A percentile compares a stretch with the other conserved stretches of the same genome.
These are phyloP conservation scores for Geopemphigus sp. DNA, from an alignment of 1,140 invertebrate genomes.

Conservation along the genomic window DNA sequence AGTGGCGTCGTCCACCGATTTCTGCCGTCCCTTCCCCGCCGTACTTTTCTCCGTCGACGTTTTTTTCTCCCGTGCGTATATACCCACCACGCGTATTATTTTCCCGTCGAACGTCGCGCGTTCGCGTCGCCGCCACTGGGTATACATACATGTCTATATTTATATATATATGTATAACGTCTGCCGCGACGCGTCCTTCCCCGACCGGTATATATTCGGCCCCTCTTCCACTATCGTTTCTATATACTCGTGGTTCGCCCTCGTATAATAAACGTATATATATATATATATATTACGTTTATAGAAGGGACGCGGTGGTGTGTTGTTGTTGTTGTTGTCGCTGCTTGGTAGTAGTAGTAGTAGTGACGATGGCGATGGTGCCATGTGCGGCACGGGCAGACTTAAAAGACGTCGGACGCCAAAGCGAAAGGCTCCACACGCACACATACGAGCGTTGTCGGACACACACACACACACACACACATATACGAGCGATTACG, in stretches of 20 bases:
- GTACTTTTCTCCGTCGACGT: not conserved
- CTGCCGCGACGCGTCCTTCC: not conserved
- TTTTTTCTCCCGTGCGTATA: not conserved
- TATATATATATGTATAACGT: not conserved
- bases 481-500: not conserved
- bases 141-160: not conserved
- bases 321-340: not conserved
- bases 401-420: conserved; percentile 47
- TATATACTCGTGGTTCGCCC: not conserved
- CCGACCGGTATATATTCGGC: too few relatives aligned
- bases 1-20: conserved; percentile 42
- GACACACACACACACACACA: not conserved
- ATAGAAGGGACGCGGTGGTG: not conserved
- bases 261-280: conserved; percentile 8
- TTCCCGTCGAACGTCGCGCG: conserved; percentile 10
- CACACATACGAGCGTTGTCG: not conserved
- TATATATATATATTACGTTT: not conserved
- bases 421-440: conserved; percentile 45
- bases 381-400: conserved; percentile 17
- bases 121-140: not conserved
- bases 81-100: too few relatives aligned
- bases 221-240: too few relatives aligned
- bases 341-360: too few relatives aligned
- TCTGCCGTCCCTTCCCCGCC: not conserved
- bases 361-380: not conserved